Conservation (phyloP, 2,797 vertebrate genomes). For the Oryzias sinensis region DNA sequence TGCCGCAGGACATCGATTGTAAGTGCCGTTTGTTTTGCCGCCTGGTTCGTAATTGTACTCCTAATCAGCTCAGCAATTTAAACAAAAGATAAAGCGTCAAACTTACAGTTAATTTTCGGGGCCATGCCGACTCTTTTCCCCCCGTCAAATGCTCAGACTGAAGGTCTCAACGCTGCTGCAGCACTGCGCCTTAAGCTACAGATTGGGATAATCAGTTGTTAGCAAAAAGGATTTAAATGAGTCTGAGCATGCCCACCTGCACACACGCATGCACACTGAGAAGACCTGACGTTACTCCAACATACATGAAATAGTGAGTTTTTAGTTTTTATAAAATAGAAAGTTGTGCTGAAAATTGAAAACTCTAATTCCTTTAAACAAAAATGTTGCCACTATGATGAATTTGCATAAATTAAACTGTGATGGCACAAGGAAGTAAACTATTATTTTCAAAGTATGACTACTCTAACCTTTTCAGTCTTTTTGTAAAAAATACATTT, state of each 20-base stretch:
- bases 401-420: too few species aligned
- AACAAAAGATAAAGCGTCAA: conserved; percentile 29
- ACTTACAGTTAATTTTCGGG: conserved; percentile 67
- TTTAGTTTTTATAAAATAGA: too few species aligned
- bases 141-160: conserved; percentile 36
- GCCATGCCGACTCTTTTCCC: conserved; percentile 59
- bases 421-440: too few species aligned
- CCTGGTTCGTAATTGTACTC: conserved; percentile 27
- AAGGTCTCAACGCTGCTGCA: conserved; percentile 27
- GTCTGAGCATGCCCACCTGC: conserved; percentile 58
- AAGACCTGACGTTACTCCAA: conserved; percentile 28
- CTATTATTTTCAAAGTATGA: too few species aligned
- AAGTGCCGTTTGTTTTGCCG: conserved; percentile 19
- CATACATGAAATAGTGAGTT: background rate
- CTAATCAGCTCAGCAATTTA: conserved; percentile 19
- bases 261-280: conserved; percentile 11
- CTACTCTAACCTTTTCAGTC: too few species aligned
- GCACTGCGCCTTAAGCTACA: conserved; percentile 53
- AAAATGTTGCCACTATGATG: too few species aligned
- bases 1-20: conserved; percentile 25
- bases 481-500: too few species aligned
- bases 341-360: too few species aligned
- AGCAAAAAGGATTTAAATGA: conserved; percentile 54
- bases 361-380: too few species aligned
- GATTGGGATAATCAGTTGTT: conserved; percentile 63